These are phyloP conservation scores for Malurus alboscapulatus DNA, from an alignment of 2,113 vertebrate species.

Conservation along the genomic window DNA sequence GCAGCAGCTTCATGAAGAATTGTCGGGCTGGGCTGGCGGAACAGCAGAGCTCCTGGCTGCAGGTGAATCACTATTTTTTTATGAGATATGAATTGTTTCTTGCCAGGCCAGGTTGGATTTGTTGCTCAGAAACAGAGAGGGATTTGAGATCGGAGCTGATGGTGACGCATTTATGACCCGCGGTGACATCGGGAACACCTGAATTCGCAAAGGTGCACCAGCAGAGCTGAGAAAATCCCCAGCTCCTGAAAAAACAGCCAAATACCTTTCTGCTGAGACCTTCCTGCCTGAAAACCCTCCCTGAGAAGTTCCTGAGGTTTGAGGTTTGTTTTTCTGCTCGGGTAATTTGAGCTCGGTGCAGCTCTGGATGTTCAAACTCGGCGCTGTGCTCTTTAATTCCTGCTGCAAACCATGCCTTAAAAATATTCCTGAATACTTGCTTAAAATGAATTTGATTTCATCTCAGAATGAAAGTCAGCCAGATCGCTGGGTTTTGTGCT, in stretches of 20 bases:
- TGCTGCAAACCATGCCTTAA: neutral
- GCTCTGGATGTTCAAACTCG: neutral
- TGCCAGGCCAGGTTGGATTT: neutral
- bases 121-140: neutral
- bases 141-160: neutral
- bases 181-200: neutral
- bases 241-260: constrained; percentile 25
- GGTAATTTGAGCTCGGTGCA: neutral
- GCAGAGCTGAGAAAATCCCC: neutral
- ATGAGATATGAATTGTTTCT: neutral
- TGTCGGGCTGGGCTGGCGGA: neutral
- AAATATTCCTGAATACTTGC: neutral
- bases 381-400: neutral
- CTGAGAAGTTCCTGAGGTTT: neutral
- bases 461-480: neutral
- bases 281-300: constrained; percentile 28
- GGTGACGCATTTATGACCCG: neutral
- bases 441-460: neutral
- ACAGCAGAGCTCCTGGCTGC: neutral
- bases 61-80: neutral
- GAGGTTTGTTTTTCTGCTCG: constrained; percentile 20
- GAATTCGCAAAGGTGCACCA: neutral
- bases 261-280: neutral
- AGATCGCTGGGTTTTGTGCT: neutral
- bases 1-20: constrained; percentile 64